Conservation (phyloP, 2,888 invertebrate species). For the Rambutsinella grinnellia region DNA sequence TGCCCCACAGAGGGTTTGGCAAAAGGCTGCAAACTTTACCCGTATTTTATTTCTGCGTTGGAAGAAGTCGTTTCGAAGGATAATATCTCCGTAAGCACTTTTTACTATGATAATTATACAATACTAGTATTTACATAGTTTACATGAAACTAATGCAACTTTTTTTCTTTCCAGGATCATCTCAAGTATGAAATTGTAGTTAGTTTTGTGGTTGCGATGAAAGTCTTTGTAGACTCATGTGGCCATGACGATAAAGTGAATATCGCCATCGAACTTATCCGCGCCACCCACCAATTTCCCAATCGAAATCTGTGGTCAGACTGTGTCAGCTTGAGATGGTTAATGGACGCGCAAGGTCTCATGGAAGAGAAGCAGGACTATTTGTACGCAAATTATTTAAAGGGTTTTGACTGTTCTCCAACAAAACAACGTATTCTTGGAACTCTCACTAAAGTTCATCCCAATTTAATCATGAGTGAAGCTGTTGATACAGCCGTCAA, state of each 20-base stretch:
- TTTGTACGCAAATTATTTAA: slow-evolving; percentile 73
- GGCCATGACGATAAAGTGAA: slow-evolving; percentile 2
- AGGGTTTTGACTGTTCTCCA: slow-evolving; percentile 69
- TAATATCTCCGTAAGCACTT: slow-evolving; percentile 16
- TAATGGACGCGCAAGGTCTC: slow-evolving; percentile 75
- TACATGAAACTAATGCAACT: too few species aligned
- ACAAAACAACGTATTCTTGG: slow-evolving; percentile 34
- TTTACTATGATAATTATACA: too few species aligned
- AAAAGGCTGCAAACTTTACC: too few species aligned
- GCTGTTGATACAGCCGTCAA: slow-evolving; percentile 31
- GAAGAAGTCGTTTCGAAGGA: slow-evolving; percentile 3
- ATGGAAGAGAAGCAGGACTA: slow-evolving; percentile 69
- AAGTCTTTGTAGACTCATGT: neutral
- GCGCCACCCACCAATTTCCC: slow-evolving; percentile 69
- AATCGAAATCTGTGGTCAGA: slow-evolving; percentile 79
- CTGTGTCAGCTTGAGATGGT: slow-evolving; percentile 73
- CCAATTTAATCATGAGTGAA: slow-evolving; percentile 30
- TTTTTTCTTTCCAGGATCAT: slow-evolving; percentile 15
- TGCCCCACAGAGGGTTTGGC: too few species aligned
- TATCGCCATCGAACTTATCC: slow-evolving; percentile 44
- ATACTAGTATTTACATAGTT: neutral
- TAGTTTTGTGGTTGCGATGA: neutral
- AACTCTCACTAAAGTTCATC: slow-evolving; percentile 40
- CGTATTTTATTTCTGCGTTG: neutral
- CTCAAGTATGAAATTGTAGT: slow-evolving; percentile 27